Percentiles rank a stretch among this genome's conserved stretches.
phyloP scores from a whole-genome alignment of 2,113 vertebrate genomes.

The Albula glossodonta region DNA sequence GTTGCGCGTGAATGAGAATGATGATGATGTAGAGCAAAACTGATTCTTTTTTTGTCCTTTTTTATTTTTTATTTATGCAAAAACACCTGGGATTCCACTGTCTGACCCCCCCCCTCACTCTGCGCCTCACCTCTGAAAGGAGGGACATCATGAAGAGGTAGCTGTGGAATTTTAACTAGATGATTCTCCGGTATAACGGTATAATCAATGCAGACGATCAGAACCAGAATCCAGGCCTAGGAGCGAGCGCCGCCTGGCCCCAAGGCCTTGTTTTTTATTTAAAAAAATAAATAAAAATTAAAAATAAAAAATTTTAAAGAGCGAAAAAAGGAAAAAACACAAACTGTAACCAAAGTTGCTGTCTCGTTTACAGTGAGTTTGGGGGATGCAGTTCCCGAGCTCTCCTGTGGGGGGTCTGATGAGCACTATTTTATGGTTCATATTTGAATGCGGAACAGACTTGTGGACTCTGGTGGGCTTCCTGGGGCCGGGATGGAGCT shows the following conservation, averaged over 20 bases:
- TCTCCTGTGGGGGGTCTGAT: slow-evolving; percentile 68
- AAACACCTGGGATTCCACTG: slow-evolving; percentile 95
- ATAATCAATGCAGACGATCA: slow-evolving; percentile 63
- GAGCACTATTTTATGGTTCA: slow-evolving; percentile 65
- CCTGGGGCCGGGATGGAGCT: slow-evolving; percentile 81
- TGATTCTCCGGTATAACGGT: slow-evolving; percentile 59
- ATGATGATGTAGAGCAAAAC: slow-evolving; percentile 86
- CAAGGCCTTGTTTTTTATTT: slow-evolving; percentile 89
- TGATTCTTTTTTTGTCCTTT: slow-evolving; percentile 85
- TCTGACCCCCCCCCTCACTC: slow-evolving; percentile 81
- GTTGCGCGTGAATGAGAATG: slow-evolving; percentile 80
- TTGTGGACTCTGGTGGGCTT: slow-evolving; percentile 85
- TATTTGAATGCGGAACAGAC: slow-evolving; percentile 69
- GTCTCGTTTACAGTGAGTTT: slow-evolving; percentile 92
- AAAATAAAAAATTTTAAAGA: slow-evolving; percentile 62
- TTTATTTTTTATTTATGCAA: slow-evolving; percentile 98
- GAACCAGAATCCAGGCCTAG: slow-evolving; percentile 77
- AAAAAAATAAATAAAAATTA: slow-evolving; percentile 72
- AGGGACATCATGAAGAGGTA: slow-evolving; percentile 67
- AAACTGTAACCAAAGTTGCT: slow-evolving; percentile 91
- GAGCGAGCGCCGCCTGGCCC: slow-evolving; percentile 87
- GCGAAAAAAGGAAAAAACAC: slow-evolving; percentile 69
- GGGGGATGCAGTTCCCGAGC: slow-evolving; percentile 85
- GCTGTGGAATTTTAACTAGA: slow-evolving; percentile 68
- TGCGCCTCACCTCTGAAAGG: slow-evolving; percentile 74